These are phyloP conservation scores for Staurois parvus DNA, from an alignment of 2,797 vertebrate species.

Conservation along the genomic window DNA sequence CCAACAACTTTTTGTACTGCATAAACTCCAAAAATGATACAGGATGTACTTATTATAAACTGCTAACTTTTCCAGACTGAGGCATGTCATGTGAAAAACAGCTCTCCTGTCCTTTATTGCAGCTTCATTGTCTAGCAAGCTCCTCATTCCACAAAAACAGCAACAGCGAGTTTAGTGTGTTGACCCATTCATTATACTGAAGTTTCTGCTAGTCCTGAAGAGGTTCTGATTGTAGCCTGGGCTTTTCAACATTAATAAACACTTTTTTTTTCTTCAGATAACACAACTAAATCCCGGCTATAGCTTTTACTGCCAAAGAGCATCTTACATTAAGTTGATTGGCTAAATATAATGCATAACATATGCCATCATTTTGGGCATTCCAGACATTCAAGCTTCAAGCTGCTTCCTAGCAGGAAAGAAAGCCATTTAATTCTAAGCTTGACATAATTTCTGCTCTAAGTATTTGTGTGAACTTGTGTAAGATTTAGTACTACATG, in stretches of 20 bases:
- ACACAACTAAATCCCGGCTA: neutral
- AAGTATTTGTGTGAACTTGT: constrained; percentile 8
- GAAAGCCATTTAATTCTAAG: neutral
- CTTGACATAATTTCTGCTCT: constrained; percentile 1
- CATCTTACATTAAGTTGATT: neutral
- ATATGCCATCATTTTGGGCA: constrained; percentile 10
- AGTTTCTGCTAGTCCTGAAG: too few relatives aligned
- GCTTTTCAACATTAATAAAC: neutral
- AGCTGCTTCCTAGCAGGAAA: neutral
- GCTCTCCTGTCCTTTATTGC: too few relatives aligned
- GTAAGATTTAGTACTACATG: constrained; percentile 33
- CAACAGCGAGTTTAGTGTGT: too few relatives aligned
- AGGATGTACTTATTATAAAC: too few relatives aligned
- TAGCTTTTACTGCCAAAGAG: neutral
- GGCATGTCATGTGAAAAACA: too few relatives aligned
- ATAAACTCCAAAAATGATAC: too few relatives aligned
- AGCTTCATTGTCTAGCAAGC: too few relatives aligned
- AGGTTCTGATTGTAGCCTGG: too few relatives aligned
- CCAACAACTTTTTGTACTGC: too few relatives aligned
- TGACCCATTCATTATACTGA: too few relatives aligned
- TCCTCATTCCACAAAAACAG: too few relatives aligned
- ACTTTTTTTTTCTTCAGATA: neutral
- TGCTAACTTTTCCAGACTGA: too few relatives aligned
- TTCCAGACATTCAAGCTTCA: constrained; percentile 21
- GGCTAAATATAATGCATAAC: constrained; percentile 8